Base-by-base conservation (phyloP, 2,797 vertebrate genomes). In the Catostomus latipinnis region DNA sequence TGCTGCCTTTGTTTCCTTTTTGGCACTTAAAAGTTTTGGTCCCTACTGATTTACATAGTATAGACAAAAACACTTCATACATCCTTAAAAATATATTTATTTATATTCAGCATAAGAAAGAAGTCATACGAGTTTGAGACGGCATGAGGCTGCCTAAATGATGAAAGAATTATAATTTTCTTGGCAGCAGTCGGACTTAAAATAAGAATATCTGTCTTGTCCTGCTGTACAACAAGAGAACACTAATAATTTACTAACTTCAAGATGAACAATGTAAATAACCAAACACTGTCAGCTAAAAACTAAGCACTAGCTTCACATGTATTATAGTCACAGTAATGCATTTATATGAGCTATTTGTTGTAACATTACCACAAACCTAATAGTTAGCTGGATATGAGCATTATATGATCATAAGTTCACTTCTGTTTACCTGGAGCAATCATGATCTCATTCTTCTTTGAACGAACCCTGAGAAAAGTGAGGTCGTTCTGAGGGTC, bases 401-500 rank as follows among this genome's bases (percentile, higher is more conserved):
- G 22, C 4, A 12, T 56, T 52, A 16, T 53, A 8, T 43, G 49
- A 79, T 78, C 68, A 5, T 48, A 48, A n/a, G 8, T 14, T 49
- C 6, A n/a, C 8, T 67, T 58, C 43, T 71, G 6, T 53, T 91
- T 91, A 99, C 98, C 98, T 92, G 97, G 97, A 54, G 97, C 97
- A 46, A 99, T 96, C 97, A 99, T 97, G 89, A 99, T 98, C 86
- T 99, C 98, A 0, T 99, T 98, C 89, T 98, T 99, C 94, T 98
- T 98, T 89, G 96, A 98, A 79, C 98, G 96, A 84, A 99, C 92
- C 0, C 98, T 91, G 71, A 99, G 94, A 90, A 99, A 99, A 0
- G 97, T 99, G 82, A 99, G 96, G 90, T 99, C 97, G 1, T 99
- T 98, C 91, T 97, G 96, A 34, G 97, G 95, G 82, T 99, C 97